phyloP scores from a whole-genome alignment of 2,113 vertebrate species.

The Alouatta palliata region DNA sequence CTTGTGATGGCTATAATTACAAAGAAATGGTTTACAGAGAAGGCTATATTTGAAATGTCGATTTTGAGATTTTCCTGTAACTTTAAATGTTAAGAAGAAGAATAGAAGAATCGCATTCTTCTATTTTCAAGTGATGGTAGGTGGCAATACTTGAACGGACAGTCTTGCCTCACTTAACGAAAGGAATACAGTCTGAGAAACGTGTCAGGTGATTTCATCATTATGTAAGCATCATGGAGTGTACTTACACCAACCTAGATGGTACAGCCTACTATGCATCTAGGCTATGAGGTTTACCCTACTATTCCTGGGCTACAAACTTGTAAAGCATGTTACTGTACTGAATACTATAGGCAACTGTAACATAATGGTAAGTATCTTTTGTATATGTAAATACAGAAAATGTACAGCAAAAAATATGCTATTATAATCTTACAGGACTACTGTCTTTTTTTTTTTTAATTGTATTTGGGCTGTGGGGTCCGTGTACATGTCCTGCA shows the following conservation, averaged over 20 bases:
- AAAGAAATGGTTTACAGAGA: slow-evolving; percentile 16
- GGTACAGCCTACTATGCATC: background rate
- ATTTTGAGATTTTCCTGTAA: slow-evolving; percentile 6
- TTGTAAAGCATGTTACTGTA: background rate
- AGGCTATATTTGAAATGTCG: slow-evolving; percentile 49
- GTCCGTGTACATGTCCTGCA: too few species aligned
- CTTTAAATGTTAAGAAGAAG: background rate
- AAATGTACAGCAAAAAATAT: background rate
- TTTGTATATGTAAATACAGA: background rate
- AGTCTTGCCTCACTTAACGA: background rate
- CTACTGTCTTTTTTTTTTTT: too few species aligned
- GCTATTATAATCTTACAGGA: background rate
- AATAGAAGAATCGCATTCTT: background rate
- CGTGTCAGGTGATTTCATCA: background rate
- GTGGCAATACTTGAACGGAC: background rate
- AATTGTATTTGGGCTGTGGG: too few species aligned
- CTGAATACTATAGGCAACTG: background rate
- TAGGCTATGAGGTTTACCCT: background rate
- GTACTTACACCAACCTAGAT: background rate
- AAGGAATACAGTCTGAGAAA: background rate
- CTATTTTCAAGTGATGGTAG: background rate
- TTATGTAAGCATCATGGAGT: background rate
- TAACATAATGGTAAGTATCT: background rate
- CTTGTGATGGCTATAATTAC: slow-evolving; percentile 46
- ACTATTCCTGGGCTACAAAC: background rate